A percentile compares a stretch with the other conserved stretches of the same genome.
Conservation (phyloP, 2,888 invertebrate genomes). For the Heliconius cydno region DNA sequence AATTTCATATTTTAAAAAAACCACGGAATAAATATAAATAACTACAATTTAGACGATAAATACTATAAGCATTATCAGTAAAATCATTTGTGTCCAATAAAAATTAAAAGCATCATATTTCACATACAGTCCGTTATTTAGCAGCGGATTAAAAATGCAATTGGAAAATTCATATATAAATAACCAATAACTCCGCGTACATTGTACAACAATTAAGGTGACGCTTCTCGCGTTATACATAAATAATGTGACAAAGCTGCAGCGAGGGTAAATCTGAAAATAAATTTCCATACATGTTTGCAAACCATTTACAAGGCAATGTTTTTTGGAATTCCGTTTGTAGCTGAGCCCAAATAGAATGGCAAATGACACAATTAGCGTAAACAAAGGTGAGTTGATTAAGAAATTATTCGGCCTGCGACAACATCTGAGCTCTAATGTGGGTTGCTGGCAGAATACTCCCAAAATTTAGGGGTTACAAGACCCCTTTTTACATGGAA, state of each 20-base stretch:
- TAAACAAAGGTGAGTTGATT: slow-evolving; percentile 73
- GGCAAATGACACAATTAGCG: slow-evolving; percentile 69
- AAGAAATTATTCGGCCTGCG: slow-evolving; percentile 65
- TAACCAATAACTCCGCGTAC: slow-evolving; percentile 31
- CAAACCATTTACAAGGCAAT: slow-evolving; percentile 52
- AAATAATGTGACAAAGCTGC: slow-evolving; percentile 42
- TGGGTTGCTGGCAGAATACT: slow-evolving; percentile 45
- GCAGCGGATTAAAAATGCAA: slow-evolving; percentile 27
- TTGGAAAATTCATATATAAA: slow-evolving; percentile 30
- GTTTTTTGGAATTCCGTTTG: slow-evolving; percentile 59
- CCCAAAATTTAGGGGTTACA: slow-evolving; percentile 54
- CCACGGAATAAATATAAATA: no score
- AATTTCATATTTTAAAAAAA: not conserved
- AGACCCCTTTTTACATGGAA: slow-evolving; percentile 53
- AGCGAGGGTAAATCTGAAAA: slow-evolving; percentile 45
- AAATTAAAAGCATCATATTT: not conserved
- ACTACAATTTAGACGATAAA: not conserved
- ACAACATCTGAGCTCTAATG: slow-evolving; percentile 58
- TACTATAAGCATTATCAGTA: not conserved
- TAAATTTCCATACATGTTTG: slow-evolving; percentile 47
- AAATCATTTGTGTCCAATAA: not conserved
- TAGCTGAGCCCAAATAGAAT: slow-evolving; percentile 65
- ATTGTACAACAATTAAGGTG: slow-evolving; percentile 37
- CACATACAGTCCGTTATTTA: slow-evolving; percentile 7
- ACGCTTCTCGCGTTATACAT: slow-evolving; percentile 33